Evolutionary conservation across 1,140 invertebrate genomes (phyloP).

Genomic region (Tenebrio molitor): DNA sequence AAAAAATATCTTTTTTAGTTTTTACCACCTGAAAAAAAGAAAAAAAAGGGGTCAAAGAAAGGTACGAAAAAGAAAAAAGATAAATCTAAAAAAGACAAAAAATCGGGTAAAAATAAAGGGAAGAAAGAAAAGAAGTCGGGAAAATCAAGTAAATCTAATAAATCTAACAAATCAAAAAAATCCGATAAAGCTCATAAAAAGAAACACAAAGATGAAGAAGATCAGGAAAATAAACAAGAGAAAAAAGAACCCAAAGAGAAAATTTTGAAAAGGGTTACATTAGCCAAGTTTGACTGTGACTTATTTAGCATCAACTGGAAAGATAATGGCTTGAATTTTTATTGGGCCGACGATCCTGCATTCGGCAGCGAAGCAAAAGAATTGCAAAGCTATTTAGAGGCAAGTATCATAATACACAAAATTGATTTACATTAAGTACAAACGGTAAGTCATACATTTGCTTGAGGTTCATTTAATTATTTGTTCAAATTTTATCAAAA

Average conservation of each 20-base stretch:
- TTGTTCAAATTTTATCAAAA: too few relatives aligned
- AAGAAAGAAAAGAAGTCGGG: conserved; percentile 30
- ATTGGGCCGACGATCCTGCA: conserved; percentile 57
- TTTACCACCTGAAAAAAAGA: conserved; percentile 17
- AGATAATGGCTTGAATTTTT: conserved; percentile 57
- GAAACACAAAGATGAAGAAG: conserved; percentile 1
- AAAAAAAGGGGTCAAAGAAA: conserved; percentile 18
- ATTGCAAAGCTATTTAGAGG: conserved; percentile 58
- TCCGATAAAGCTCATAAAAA: too few relatives aligned
- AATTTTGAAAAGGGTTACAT: conserved; percentile 57
- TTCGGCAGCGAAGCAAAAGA: conserved; percentile 47
- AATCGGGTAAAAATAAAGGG: conserved; percentile 11
- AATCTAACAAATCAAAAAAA: conserved; percentile 19
- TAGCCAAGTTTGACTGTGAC: conserved; percentile 59
- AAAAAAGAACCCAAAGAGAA: conserved; percentile 44
- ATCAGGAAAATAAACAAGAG: not conserved
- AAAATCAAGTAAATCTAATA: conserved; percentile 11
- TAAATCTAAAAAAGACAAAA: conserved; percentile 47
- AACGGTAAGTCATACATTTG: too few relatives aligned
- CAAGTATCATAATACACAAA: too few relatives aligned
- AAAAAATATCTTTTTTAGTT: too few relatives aligned
- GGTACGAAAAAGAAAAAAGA: conserved; percentile 45
- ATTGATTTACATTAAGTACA: too few relatives aligned
- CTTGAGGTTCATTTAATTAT: too few relatives aligned
- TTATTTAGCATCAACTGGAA: conserved; percentile 60